These are phyloP conservation scores for Somateria mollissima DNA, from an alignment of 2,797 vertebrate genomes.

Conservation along the genomic window DNA sequence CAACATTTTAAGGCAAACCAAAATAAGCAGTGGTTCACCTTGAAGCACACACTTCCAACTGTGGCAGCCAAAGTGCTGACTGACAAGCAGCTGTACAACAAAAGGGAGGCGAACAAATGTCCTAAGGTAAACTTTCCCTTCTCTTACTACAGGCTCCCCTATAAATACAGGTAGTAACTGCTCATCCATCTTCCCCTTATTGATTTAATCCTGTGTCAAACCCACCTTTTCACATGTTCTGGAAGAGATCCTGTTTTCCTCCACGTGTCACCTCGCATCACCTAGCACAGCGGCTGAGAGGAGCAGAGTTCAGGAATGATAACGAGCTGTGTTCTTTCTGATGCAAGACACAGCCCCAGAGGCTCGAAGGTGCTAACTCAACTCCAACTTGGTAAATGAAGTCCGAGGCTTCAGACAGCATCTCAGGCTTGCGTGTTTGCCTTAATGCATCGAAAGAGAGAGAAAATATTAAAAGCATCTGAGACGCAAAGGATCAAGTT, in stretches of 20 bases:
- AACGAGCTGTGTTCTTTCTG: neutral
- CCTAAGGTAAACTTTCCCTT: constrained; percentile 55
- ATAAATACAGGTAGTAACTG: constrained; percentile 36
- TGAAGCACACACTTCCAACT: constrained; percentile 1
- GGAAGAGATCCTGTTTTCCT: constrained; percentile 1
- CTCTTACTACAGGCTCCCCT: neutral
- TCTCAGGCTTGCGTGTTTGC: neutral
- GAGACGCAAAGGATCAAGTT: neutral
- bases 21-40: constrained; percentile 65
- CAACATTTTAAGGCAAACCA: constrained; percentile 56
- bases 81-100: constrained; percentile 24
- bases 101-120: neutral
- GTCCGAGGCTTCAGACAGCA: constrained; percentile 2
- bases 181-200: constrained; percentile 59
- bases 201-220: constrained; percentile 53
- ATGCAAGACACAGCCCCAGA: constrained; percentile 37
- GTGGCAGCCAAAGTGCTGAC: constrained; percentile 24
- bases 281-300: fast-evolving
- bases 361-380: constrained; percentile 20
- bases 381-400: constrained; percentile 36
- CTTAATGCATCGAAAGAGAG: neutral
- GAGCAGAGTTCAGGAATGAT: neutral
- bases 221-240: constrained; percentile 39
- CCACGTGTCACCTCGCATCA: constrained; percentile 10
- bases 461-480: neutral